A percentile compares a stretch with the other conserved stretches of the same genome.
These are phyloP conservation scores for Schizopygopsis pylzovi DNA, from an alignment of 2,797 vertebrate genomes.

Conservation along the genomic window DNA sequence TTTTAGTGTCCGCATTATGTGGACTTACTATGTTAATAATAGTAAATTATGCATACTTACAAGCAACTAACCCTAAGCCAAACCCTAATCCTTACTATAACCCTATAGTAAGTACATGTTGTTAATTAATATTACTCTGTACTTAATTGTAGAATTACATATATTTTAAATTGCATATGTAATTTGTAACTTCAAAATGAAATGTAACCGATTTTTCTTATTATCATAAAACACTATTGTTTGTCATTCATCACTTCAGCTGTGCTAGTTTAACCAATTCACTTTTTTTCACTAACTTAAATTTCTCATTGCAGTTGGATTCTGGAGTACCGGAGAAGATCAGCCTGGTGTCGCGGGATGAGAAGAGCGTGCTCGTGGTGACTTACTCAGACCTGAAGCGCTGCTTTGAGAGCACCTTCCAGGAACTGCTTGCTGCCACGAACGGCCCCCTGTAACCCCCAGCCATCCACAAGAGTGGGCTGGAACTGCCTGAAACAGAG, in stretches of 20 bases:
- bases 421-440: conserved; percentile 94
- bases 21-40: too few relatives aligned
- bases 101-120: background rate
- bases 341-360: conserved; percentile 97
- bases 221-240: background rate
- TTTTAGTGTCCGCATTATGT: too few relatives aligned
- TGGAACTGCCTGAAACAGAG: conserved; percentile 77
- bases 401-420: conserved; percentile 99
- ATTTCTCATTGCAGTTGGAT: conserved; percentile 83
- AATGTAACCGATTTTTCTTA: background rate
- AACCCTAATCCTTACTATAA: too few relatives aligned
- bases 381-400: conserved; percentile 99
- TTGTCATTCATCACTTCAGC: background rate
- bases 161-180: background rate
- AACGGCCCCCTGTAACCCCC: conserved; percentile 96
- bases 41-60: too few relatives aligned
- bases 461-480: conserved; percentile 58
- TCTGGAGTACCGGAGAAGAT: conserved; percentile 99
- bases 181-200: background rate
- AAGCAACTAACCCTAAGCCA: too few relatives aligned
- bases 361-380: conserved; percentile 98
- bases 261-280: background rate
- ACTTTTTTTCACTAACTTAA: background rate
- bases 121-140: background rate
- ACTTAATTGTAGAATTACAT: background rate